A percentile compares a stretch with the other conserved stretches of the same genome.
These are phyloP conservation scores for Drosophila teissieri DNA, from an alignment of 1,140 invertebrate species.

Conservation along the genomic window DNA sequence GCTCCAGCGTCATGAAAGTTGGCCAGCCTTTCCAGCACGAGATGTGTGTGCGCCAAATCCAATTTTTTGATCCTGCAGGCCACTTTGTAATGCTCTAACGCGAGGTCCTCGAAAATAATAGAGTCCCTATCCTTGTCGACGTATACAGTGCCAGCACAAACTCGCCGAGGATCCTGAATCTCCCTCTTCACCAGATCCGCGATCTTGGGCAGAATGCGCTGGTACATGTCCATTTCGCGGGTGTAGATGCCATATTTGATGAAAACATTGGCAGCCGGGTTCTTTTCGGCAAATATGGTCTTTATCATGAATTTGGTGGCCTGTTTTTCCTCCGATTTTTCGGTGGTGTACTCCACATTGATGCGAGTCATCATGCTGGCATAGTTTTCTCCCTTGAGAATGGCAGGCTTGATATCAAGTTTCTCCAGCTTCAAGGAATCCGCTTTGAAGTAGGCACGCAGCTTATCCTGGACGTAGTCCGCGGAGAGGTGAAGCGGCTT, in stretches of 20 bases:
- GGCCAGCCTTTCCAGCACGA: constrained; percentile 85
- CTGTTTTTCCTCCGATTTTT: constrained; percentile 3
- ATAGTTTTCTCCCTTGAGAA: constrained; percentile 66
- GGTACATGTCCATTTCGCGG: constrained; percentile 72
- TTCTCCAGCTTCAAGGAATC: constrained; percentile 57
- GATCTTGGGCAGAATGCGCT: constrained; percentile 63
- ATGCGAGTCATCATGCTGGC: constrained; percentile 66
- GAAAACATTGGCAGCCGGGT: constrained; percentile 42
- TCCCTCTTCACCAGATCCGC: constrained; percentile 31
- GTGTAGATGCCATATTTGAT: constrained; percentile 54
- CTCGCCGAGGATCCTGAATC: constrained; percentile 52
- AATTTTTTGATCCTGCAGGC: constrained; percentile 85
- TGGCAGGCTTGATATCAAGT: constrained; percentile 40
- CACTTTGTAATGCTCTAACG: constrained; percentile 85
- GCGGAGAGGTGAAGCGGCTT: constrained; percentile 62
- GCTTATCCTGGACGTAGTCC: constrained; percentile 58
- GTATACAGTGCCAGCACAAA: constrained; percentile 64
- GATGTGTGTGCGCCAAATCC: constrained; percentile 84
- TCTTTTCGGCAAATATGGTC: constrained; percentile 55
- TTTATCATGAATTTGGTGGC: constrained; percentile 56
- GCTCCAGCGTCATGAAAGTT: constrained; percentile 85
- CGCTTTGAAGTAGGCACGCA: constrained; percentile 51
- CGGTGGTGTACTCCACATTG: constrained; percentile 38
- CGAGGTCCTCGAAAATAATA: constrained; percentile 81
- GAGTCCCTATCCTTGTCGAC: constrained; percentile 52